Conservation (phyloP, 2,113 vertebrate species). For the Callospermophilus lateralis region DNA sequence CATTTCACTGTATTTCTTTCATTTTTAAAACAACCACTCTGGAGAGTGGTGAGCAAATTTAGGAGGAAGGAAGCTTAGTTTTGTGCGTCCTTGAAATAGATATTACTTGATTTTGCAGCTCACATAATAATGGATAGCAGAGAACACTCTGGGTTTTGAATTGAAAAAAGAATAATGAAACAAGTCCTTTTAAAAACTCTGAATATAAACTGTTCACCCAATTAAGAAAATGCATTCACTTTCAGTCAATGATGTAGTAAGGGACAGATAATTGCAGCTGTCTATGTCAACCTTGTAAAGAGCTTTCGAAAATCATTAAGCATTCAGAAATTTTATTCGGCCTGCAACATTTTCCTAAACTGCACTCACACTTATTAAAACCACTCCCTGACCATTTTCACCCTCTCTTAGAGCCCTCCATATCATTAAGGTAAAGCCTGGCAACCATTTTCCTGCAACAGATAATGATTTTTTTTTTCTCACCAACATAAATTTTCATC, state of each 20-base stretch:
- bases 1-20: not conserved
- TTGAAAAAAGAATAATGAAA: conserved; percentile 68
- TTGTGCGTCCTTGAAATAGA: conserved; percentile 34
- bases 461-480: conserved; percentile 58
- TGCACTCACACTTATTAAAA: conserved; percentile 70
- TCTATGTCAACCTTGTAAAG: conserved; percentile 67
- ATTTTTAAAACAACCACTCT: not conserved
- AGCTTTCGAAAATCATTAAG: conserved; percentile 77
- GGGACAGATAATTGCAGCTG: conserved; percentile 70
- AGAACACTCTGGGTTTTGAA: conserved; percentile 51
- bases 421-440: conserved; percentile 65
- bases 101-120: conserved; percentile 57
- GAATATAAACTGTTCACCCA: conserved; percentile 70
- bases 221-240: conserved; percentile 71
- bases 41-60: not conserved
- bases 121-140: conserved; percentile 47
- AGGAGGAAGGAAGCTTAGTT: not conserved
- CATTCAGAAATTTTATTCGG: conserved; percentile 71
- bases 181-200: conserved; percentile 61
- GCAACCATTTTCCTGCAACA: conserved; percentile 50
- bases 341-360: conserved; percentile 62
- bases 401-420: conserved; percentile 7
- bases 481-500: conserved; percentile 65
- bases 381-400: conserved; percentile 63
- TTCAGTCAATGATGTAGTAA: conserved; percentile 38